Percentiles rank a stretch among this genome's conserved stretches.
Evolutionary conservation across 1,140 invertebrate genomes (phyloP).

Genomic region (Drosophila baimaii): DNA sequence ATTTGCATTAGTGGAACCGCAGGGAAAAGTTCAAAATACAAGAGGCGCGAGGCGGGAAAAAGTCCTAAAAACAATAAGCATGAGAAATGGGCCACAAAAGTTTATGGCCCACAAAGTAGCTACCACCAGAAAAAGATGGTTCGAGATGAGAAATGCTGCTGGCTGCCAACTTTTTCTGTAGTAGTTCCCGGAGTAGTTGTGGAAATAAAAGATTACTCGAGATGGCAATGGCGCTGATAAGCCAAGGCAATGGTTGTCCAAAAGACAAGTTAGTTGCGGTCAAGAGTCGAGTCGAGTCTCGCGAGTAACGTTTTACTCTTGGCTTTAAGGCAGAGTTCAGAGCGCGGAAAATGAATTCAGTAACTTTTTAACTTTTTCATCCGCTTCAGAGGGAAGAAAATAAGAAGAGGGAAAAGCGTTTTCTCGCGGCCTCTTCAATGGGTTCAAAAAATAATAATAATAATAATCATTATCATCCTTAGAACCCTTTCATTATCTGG

Average conservation of each 20-base stretch:
- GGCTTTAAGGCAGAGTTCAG: slow-evolving; percentile 13
- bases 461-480: slow-evolving; percentile 30
- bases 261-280: slow-evolving; percentile 48
- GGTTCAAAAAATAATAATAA: no score
- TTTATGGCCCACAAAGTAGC: slow-evolving; percentile 36
- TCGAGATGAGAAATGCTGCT: slow-evolving; percentile 38
- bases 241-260: slow-evolving; percentile 42
- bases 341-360: neutral
- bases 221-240: slow-evolving; percentile 47
- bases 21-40: slow-evolving; percentile 33
- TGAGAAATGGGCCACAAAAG: slow-evolving; percentile 53
- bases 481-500: slow-evolving; percentile 12
- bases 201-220: slow-evolving; percentile 44
- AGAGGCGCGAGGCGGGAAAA: neutral
- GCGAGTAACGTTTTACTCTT: slow-evolving; percentile 16
- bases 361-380: slow-evolving; percentile 8
- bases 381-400: neutral
- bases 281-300: slow-evolving; percentile 17
- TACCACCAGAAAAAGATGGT: neutral
- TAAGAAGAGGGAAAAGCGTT: neutral
- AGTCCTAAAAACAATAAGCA: slow-evolving; percentile 54
- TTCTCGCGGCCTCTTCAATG: neutral
- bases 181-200: slow-evolving; percentile 48
- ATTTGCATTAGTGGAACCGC: slow-evolving; percentile 60
- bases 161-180: slow-evolving; percentile 53